These are phyloP conservation scores for Athrips mouffetella DNA, from an alignment of 2,888 invertebrate species.

Conservation along the genomic window DNA sequence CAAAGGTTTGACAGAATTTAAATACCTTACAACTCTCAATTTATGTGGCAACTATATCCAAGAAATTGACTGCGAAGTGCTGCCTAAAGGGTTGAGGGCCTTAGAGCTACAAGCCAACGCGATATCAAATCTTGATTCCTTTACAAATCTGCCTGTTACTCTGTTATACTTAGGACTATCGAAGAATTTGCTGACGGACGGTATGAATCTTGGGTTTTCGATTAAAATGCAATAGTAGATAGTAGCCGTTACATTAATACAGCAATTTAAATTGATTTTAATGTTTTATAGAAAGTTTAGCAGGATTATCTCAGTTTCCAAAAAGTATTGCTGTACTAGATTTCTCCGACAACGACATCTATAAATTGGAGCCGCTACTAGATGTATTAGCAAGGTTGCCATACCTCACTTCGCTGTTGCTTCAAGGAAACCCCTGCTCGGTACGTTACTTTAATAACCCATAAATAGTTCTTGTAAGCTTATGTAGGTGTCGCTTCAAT, in stretches of 20 bases:
- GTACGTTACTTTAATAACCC: conserved; percentile 42
- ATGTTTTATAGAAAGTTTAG: neutral
- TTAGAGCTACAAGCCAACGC: conserved; percentile 74
- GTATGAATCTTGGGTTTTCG: too few species aligned
- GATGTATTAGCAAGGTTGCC: conserved; percentile 48
- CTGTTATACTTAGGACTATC: conserved; percentile 73
- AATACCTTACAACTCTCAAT: conserved; percentile 59
- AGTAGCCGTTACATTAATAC: neutral
- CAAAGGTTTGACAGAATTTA: conserved; percentile 46
- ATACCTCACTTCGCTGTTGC: conserved; percentile 57
- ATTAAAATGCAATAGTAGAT: too few species aligned
- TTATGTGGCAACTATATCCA: conserved; percentile 61
- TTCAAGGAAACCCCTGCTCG: conserved; percentile 79
- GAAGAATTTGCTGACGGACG: conserved; percentile 60
- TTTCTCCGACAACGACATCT: conserved; percentile 80
- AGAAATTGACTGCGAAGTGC: conserved; percentile 44
- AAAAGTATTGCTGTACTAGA: conserved; percentile 58
- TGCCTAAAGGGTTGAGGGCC: conserved; percentile 58
- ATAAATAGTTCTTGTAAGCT: too few species aligned
- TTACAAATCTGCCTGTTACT: conserved; percentile 52
- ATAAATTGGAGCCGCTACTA: conserved; percentile 59
- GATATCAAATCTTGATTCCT: conserved; percentile 46
- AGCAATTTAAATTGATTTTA: neutral
- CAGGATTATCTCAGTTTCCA: neutral
- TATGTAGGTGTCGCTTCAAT: too few species aligned